phyloP scores from a whole-genome alignment of 2,888 invertebrate genomes.

The Dryococelus australis region DNA sequence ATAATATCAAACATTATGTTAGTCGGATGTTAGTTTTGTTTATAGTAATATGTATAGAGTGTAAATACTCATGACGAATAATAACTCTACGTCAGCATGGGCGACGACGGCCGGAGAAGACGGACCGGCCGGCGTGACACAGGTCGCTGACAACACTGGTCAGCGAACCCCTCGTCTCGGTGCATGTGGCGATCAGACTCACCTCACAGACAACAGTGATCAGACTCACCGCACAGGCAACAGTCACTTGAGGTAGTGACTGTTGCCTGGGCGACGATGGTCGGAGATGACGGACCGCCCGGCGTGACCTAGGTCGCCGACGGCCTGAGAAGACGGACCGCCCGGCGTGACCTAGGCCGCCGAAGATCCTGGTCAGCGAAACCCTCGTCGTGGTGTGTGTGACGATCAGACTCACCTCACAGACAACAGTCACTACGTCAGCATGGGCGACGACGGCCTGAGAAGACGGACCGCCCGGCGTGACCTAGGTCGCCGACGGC shows the following conservation, averaged over 20 bases:
- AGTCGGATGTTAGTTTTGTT: too few species aligned
- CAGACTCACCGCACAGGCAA: too few species aligned
- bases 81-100: too few species aligned
- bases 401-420: conserved; percentile 33
- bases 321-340: neutral
- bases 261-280: neutral
- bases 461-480: neutral
- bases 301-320: too few species aligned
- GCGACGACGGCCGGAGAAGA: neutral
- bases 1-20: too few species aligned
- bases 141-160: too few species aligned
- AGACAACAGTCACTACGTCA: neutral
- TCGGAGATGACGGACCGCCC: neutral
- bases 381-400: too few species aligned
- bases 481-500: neutral
- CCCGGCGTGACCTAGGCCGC: neutral
- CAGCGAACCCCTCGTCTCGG: too few species aligned
- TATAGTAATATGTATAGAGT: too few species aligned
- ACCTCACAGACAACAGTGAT: conserved; percentile 27
- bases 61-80: too few species aligned
- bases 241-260: too few species aligned
- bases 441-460: neutral
- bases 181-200: neutral
- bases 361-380: too few species aligned
- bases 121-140: neutral